phyloP scores from a whole-genome alignment of 2,113 vertebrate species.

The Aphelocoma coerulescens region DNA sequence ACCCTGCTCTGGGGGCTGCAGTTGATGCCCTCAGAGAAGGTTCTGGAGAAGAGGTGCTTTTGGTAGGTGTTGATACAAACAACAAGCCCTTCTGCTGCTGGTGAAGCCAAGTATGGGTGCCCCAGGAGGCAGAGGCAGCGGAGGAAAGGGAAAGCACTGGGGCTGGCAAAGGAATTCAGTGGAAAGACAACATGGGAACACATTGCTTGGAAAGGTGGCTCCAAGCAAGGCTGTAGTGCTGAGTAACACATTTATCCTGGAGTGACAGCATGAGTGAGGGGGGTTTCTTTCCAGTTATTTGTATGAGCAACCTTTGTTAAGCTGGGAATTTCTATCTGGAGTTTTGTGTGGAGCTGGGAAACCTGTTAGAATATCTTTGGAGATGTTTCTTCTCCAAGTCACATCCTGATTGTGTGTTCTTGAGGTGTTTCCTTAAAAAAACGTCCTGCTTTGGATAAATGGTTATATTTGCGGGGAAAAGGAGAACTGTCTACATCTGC shows the following conservation, averaged over 20 bases:
- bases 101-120: neutral
- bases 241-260: neutral
- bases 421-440: neutral
- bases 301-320: neutral
- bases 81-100: neutral
- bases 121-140: neutral
- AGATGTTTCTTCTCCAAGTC: neutral
- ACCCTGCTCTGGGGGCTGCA: neutral
- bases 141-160: neutral
- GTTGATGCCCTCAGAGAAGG: neutral
- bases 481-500: neutral
- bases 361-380: neutral
- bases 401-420: neutral
- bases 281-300: neutral
- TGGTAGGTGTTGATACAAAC: neutral
- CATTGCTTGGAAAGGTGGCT: neutral
- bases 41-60: neutral
- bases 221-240: neutral
- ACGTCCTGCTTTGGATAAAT: neutral
- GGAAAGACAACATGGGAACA: neutral
- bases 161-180: neutral
- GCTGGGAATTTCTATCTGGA: neutral
- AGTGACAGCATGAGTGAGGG: fast-evolving
- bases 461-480: fast-evolving
- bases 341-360: neutral